Evolutionary conservation across 1,140 invertebrate genomes (phyloP), one percentile per base, ranked within the genome.

Genomic region (Bombus waltoni): DNA sequence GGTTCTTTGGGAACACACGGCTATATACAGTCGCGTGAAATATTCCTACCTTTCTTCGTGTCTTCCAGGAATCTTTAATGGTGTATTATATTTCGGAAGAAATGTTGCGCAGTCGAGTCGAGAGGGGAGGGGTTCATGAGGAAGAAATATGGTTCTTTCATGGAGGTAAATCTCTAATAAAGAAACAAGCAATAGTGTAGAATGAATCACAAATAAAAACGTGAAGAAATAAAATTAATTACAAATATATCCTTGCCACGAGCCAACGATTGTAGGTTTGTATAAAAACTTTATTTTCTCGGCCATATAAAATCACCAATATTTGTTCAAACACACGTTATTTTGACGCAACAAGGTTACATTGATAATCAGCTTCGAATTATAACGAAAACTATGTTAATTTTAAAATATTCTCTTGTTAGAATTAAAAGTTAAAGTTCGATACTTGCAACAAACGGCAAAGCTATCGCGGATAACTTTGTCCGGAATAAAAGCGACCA

Each of bases 301-400:
- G 82, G 79, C 82, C 89, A 90, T 90, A 90, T 90, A 90, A 90
- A 90, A 90, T 90, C 86, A 90, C 86, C 87, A 88, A 90, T 83
- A 86, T 89, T 90, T 88, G 71, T 85, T 89, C 83, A 76, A 77
- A 89, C 89, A 89, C 57, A 88, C 65, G 72, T 89, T 89, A 87
- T n/a, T 85, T 76, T 80, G 81, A 73, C 82, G 86, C 74, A 90
- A 76, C 75, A 83, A 83, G 79, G 73, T 90, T 90, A 90, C 62
- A 88, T 85, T 70, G 88, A 87, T 78, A 66, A 80, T 90, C 71
- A 82, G 70, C 86, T 40, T 87, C 42, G 68, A 80, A 89, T 85
- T 62, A 32, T 18, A 65, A 89, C 87, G 32, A 57, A 71, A 89
- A 88, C 59, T 62, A 83, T 38, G 85, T 66, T 35, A 82, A 83